Percentiles rank a stretch among this genome's conserved stretches.
phyloP scores from a whole-genome alignment of 2,888 invertebrate genomes.

The Aspidapion aeneum region DNA sequence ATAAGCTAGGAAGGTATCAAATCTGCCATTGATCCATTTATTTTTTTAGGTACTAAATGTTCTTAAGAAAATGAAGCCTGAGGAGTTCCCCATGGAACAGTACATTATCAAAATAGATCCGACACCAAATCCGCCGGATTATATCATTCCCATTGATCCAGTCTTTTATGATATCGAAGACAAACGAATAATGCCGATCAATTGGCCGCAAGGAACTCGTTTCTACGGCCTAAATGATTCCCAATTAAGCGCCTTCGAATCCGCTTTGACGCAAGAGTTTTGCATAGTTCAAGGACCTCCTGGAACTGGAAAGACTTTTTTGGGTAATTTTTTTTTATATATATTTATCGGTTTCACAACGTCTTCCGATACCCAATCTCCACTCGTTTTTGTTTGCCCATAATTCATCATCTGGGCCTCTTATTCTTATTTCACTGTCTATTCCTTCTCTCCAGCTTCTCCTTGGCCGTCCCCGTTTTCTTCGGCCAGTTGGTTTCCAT shows the following conservation, averaged over 20 bases:
- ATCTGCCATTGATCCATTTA: too few species aligned
- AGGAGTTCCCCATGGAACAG: slow-evolving; percentile 62
- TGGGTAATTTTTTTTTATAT: too few species aligned
- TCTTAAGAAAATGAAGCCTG: slow-evolving; percentile 55
- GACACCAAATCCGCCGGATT: slow-evolving; percentile 43
- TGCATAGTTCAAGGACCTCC: slow-evolving; percentile 84
- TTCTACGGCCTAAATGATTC: slow-evolving; percentile 41
- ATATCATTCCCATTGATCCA: slow-evolving; percentile 7
- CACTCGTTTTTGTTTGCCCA: too few species aligned
- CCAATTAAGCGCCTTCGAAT: slow-evolving; percentile 64
- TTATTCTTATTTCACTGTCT: too few species aligned
- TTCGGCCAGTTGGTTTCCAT: too few species aligned
- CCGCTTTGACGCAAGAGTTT: slow-evolving; percentile 68
- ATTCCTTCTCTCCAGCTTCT: too few species aligned
- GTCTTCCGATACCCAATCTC: too few species aligned
- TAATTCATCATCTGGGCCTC: too few species aligned
- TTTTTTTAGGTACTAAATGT: slow-evolving; percentile 52
- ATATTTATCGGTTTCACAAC: too few species aligned
- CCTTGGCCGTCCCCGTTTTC: too few species aligned
- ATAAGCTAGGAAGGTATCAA: too few species aligned
- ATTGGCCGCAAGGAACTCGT: slow-evolving; percentile 10
- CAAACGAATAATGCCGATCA: slow-evolving; percentile 17
- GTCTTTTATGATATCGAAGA: slow-evolving; percentile 23
- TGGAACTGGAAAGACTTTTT: slow-evolving; percentile 82
- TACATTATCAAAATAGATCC: slow-evolving; percentile 59